phyloP scores from a whole-genome alignment of 2,797 vertebrate species.

The Loriculus beryllinus region DNA sequence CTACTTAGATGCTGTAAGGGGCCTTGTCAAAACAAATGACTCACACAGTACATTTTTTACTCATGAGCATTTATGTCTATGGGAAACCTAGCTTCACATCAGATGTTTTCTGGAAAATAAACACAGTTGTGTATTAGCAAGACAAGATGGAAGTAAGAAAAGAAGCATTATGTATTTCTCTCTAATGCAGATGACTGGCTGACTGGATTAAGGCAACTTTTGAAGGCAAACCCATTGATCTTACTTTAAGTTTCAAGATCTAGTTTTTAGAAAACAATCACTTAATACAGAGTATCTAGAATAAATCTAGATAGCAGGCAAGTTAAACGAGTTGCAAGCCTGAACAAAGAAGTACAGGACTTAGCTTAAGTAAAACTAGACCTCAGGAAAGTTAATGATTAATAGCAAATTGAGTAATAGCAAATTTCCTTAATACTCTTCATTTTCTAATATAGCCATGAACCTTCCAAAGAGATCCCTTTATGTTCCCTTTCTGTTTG shows the following conservation, averaged over 20 bases:
- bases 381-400: neutral
- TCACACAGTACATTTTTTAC: neutral
- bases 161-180: neutral
- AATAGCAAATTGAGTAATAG: neutral
- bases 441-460: neutral
- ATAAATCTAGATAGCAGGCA: neutral
- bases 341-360: neutral
- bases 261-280: no score
- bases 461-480: neutral
- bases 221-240: neutral
- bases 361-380: neutral
- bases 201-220: neutral
- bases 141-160: neutral
- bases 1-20: neutral
- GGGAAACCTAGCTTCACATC: neutral
- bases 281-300: neutral
- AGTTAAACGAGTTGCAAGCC: neutral
- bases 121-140: neutral
- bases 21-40: neutral
- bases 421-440: neutral
- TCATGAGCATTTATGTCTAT: neutral
- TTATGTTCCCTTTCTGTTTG: neutral
- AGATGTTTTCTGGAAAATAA: neutral
- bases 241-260: neutral
- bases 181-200: neutral